These are phyloP conservation scores for Pluvianellus socialis DNA, from an alignment of 2,113 vertebrate genomes.

Conservation along the genomic window DNA sequence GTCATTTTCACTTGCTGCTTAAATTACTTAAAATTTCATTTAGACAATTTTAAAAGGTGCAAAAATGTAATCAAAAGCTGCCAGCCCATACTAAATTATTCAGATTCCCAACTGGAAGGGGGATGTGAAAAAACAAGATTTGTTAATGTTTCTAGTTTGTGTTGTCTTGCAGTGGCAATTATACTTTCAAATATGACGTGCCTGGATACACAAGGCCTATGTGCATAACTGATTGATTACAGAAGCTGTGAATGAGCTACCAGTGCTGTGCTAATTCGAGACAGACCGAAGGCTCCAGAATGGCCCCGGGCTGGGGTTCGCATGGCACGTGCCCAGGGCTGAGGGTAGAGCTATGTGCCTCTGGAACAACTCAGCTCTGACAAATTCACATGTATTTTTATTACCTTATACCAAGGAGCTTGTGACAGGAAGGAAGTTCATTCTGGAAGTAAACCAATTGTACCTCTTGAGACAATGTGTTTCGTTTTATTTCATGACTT, in stretches of 20 bases:
- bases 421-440: background rate
- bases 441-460: background rate
- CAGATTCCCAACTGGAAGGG: background rate
- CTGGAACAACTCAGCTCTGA: background rate
- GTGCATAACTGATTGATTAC: constrained; percentile 20
- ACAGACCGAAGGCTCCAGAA: background rate
- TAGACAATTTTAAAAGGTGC: background rate
- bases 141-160: constrained; percentile 37
- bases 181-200: constrained; percentile 45
- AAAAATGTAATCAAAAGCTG: constrained; percentile 48
- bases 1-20: background rate
- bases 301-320: background rate
- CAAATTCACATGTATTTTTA: background rate
- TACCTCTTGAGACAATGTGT: background rate
- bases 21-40: constrained; percentile 22
- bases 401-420: background rate
- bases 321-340: background rate
- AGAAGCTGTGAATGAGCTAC: background rate
- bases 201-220: background rate
- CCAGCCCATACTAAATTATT: constrained; percentile 38
- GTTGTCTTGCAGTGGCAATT: constrained; percentile 62
- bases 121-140: background rate
- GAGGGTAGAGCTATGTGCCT: background rate
- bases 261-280: background rate
- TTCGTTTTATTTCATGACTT: background rate